These are phyloP conservation scores for Brachionus plicatilis DNA, from an alignment of 1,140 invertebrate species.

Conservation along the genomic window DNA sequence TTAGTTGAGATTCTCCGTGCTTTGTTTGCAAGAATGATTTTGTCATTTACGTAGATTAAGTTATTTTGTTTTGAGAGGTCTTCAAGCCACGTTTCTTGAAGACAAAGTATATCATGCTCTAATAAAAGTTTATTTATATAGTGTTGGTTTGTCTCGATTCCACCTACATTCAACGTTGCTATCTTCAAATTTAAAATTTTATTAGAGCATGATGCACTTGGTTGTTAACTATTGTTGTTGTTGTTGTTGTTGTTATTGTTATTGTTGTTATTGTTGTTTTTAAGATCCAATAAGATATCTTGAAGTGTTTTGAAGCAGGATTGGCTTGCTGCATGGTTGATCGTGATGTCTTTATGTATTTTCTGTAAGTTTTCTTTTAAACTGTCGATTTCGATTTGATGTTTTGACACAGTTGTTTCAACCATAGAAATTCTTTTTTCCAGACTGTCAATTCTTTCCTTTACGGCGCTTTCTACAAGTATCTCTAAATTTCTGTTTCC, in stretches of 20 bases:
- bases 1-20: not conserved
- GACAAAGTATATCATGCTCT: not conserved
- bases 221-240: not conserved
- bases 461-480: not conserved
- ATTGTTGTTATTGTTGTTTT: not conserved
- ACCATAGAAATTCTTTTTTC: not conserved
- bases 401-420: not conserved
- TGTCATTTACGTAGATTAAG: not conserved
- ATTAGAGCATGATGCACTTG: not conserved
- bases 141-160: not conserved
- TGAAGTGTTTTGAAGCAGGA: not conserved
- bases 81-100: not conserved
- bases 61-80: not conserved
- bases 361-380: not conserved
- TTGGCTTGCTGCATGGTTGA: not conserved
- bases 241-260: not conserved
- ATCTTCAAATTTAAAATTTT: not conserved
- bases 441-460: not conserved
- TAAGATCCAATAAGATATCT: not conserved
- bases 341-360: not conserved
- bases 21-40: not conserved
- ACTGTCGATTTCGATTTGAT: not conserved
- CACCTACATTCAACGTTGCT: not conserved
- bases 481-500: not conserved
- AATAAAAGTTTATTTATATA: not conserved